Base-by-base conservation (phyloP, 92 coral and sea anemone species). In the Galaxea fascicularis region DNA sequence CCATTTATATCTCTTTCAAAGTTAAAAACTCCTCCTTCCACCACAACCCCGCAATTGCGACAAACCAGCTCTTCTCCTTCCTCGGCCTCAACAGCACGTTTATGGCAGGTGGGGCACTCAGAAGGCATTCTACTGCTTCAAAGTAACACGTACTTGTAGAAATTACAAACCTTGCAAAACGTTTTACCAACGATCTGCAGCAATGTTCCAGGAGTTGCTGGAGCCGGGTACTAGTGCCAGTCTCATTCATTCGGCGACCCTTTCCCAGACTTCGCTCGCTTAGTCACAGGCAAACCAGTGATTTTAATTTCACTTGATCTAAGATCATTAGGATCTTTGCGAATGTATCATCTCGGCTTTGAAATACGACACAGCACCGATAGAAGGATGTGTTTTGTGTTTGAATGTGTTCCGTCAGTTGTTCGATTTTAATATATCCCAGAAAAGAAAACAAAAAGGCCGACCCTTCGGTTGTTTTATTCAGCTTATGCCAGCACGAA, bases 61-160 rank as follows among this genome's bases (percentile, higher is more conserved):
- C 92, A 89, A 27, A 84, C 86, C 46, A 80, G 39, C 41, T 89
- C 85, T 72, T 73, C 89, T 24, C 83, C 88, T 31, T 72, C 20
- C 71, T 84, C 76, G 22, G 82, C 78, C 4, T 89, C 86, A 26
- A 89, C 92, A 10, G 92, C 86, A 51, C 54, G 27, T 84, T 39
- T 81, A 22, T 82, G 88, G 74, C 92, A 89, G 53, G 22, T 35
- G 14, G 92, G 81, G n/a, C 92, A 89, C 49, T 59, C 45, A 18
- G 92, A 71, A 13, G 92, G 81, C 92, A 89, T 89, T 66, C 74
- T 82, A 2, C 35, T 28, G 35, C n/a, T 15, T 63, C 26, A 18
- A 7, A 2, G n/a, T n/a, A n/a, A 14, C 30, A 46, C n/a, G n/a
- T 8, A 27, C n/a, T 18, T 8, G 8, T 17, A 8, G n/a, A 3